Base-by-base conservation (phyloP, 2,888 invertebrate species). In the Stegana nigrithorax region DNA sequence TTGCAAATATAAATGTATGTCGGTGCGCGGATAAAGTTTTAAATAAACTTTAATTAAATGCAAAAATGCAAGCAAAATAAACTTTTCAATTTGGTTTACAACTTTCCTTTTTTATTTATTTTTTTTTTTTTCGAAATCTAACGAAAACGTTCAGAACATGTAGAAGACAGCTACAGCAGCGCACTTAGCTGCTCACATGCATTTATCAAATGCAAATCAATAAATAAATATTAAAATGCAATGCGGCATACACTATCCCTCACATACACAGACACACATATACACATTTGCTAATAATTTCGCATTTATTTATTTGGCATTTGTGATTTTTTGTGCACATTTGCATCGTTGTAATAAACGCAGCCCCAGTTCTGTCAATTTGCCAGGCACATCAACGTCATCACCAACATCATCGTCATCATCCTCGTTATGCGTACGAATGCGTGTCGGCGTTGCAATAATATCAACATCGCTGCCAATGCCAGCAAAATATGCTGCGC, bases 141-240 rank as follows among this genome's bases (percentile, higher is more conserved):
- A n/a, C n/a, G n/a, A n/a, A n/a, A n/a, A n/a, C n/a, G n/a, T n/a
- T n/a, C n/a, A n/a, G n/a, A n/a, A n/a, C n/a, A n/a, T n/a, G n/a
- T n/a, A n/a, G n/a, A n/a, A n/a, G n/a, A n/a, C n/a, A n/a, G n/a
- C n/a, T n/a, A n/a, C n/a, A n/a, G n/a, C n/a, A n/a, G n/a, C n/a
- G n/a, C n/a, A n/a, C n/a, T n/a, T n/a, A 23, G 23, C 23, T 8
- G 8, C 17, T 44, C 8, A 47, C 12, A 47, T 26, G 72, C 70
- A 75, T 75, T 78, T 75, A 79, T 79, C 79, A 78, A 68, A 76
- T 79, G 78, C 75, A 79, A 75, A 75, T 79, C 80, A 75, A 75
- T 75, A 75, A 75, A 79, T 79, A 79, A 78, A 73, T 79, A 75
- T 75, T 75, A 77, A 79, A 75, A 79, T 77, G 72, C 75, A 75